These are phyloP conservation scores for Hydrotaea cyrtoneurina DNA, from an alignment of 2,888 invertebrate species.

Conservation along the genomic window DNA sequence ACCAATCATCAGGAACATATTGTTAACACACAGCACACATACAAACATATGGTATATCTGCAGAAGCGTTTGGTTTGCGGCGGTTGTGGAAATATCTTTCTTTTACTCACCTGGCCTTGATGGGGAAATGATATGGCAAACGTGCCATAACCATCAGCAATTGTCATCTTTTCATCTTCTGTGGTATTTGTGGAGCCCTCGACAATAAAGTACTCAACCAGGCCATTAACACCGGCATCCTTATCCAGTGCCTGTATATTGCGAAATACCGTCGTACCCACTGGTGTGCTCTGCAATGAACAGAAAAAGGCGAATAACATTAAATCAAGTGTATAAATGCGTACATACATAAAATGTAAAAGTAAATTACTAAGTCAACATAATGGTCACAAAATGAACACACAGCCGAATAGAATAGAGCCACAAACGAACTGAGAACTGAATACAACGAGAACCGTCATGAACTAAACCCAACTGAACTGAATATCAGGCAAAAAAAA, in stretches of 20 bases:
- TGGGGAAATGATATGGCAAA: slow-evolving; percentile 93
- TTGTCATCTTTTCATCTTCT: slow-evolving; percentile 84
- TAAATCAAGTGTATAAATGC: slow-evolving; percentile 56
- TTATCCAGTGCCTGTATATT: slow-evolving; percentile 90
- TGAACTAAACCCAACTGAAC: slow-evolving; percentile 5
- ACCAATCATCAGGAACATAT: slow-evolving; percentile 26
- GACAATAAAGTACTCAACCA: slow-evolving; percentile 92
- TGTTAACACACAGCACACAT: slow-evolving; percentile 29
- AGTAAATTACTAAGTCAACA: slow-evolving; percentile 59
- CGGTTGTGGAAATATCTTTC: slow-evolving; percentile 19
- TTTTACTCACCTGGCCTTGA: slow-evolving; percentile 86
- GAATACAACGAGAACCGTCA: background rate
- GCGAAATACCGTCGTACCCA: slow-evolving; percentile 92
- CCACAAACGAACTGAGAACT: background rate
- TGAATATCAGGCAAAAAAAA: background rate
- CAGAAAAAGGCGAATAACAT: slow-evolving; percentile 57
- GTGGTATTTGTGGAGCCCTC: slow-evolving; percentile 82
- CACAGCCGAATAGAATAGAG: background rate
- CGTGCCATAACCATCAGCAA: slow-evolving; percentile 90
- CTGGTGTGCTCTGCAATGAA: slow-evolving; percentile 88
- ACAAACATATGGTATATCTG: background rate
- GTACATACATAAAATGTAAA: slow-evolving; percentile 45
- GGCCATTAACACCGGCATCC: slow-evolving; percentile 90
- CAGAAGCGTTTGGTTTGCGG: no score
- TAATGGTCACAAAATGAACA: slow-evolving; percentile 49